A percentile compares a stretch with the other conserved stretches of the same genome.
Conservation (phyloP, 2,888 invertebrate genomes). For the Eilema sororculum region DNA sequence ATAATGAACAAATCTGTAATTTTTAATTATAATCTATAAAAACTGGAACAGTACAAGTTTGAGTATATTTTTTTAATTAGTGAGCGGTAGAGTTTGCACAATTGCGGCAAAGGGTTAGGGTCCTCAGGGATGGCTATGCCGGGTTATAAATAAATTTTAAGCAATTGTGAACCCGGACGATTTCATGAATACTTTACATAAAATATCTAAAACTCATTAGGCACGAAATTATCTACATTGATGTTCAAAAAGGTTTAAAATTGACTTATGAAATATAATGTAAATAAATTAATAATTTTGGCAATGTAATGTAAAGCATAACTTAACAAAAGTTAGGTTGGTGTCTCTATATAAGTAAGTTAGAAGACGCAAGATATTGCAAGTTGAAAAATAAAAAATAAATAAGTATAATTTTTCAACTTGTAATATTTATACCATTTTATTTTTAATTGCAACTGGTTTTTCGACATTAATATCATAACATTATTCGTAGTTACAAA, state of each 20-base stretch:
- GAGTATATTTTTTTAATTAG: background rate
- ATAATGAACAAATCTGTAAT: background rate
- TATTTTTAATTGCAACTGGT: no score
- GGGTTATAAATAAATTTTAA: background rate
- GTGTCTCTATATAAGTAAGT: background rate
- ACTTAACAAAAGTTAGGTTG: no score
- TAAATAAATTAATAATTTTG: background rate
- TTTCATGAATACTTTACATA: background rate
- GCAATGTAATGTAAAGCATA: background rate
- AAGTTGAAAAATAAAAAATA: background rate
- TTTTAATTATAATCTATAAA: background rate
- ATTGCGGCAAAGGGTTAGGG: background rate
- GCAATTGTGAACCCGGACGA: background rate
- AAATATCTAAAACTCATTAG: background rate
- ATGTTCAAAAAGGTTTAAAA: background rate
- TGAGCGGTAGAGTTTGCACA: slow-evolving; percentile 2
- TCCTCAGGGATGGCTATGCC: background rate
- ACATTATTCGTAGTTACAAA: no score
- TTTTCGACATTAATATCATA: no score
- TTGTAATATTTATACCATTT: no score
- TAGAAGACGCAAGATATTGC: background rate
- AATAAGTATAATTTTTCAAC: no score
- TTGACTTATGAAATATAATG: background rate
- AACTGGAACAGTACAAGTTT: background rate
- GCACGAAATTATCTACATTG: background rate